phyloP scores from a whole-genome alignment of 2,797 vertebrate species.

The Leucoraja ocellata region DNA sequence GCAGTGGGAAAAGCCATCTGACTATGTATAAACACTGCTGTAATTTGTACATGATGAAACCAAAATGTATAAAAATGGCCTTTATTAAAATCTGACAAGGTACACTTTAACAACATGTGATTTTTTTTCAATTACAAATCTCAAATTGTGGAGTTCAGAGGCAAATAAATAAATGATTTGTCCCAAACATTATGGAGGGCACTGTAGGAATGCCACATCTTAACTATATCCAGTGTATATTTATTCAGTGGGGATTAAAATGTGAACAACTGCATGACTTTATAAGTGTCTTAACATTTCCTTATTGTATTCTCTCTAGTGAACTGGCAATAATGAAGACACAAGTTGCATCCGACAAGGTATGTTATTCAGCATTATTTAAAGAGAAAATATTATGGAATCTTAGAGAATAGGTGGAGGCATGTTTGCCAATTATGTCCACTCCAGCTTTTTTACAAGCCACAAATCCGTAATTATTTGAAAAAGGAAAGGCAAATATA shows the following conservation, averaged over 20 bases:
- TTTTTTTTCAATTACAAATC: no score
- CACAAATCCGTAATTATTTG: neutral
- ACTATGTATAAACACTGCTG: no score
- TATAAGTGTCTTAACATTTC: neutral
- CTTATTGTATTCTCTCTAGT: slow-evolving; percentile 21
- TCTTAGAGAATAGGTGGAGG: neutral
- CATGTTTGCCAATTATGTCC: neutral
- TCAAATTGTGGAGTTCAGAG: no score
- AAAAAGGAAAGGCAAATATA: neutral
- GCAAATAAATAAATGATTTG: no score
- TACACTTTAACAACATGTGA: no score
- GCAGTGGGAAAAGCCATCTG: neutral
- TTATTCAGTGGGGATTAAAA: neutral
- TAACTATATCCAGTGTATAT: neutral
- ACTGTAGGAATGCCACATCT: no score
- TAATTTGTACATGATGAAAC: no score
- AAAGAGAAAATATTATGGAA: neutral
- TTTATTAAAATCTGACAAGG: no score
- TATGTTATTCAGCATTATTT: neutral
- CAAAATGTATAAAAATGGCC: no score
- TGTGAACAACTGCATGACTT: neutral
- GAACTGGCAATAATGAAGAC: slow-evolving; percentile 19
- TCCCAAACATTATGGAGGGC: no score
- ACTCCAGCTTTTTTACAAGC: neutral
- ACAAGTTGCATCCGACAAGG: slow-evolving; percentile 24